phyloP scores from a whole-genome alignment of 2,888 invertebrate genomes.

The Tachina fera region DNA sequence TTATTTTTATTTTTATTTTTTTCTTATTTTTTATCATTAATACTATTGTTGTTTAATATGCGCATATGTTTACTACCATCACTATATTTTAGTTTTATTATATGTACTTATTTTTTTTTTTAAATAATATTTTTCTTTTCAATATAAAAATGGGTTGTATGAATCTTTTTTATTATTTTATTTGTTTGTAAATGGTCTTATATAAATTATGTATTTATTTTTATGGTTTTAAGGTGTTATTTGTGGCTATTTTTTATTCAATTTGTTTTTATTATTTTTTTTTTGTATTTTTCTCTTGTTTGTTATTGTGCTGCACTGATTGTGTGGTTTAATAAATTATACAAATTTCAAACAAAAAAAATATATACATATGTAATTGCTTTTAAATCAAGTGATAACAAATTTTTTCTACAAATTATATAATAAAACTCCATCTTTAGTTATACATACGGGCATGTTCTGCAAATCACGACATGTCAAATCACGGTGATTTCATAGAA shows the following conservation, averaged over 20 bases:
- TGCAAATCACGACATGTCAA: no score
- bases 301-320: conserved; percentile 71
- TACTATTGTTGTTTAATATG: conserved; percentile 66
- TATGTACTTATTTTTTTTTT: conserved; percentile 15
- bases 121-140: conserved; percentile 15
- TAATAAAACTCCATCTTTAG: no score
- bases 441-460: no score
- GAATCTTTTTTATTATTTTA: conserved; percentile 2
- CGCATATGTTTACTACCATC: conserved; percentile 65
- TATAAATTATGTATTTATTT: conserved; percentile 45
- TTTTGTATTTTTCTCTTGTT: conserved; percentile 24
- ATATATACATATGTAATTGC: not conserved
- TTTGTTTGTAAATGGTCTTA: conserved; percentile 31
- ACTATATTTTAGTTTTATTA: conserved; percentile 51
- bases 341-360: not conserved
- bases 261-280: conserved; percentile 26
- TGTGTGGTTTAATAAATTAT: conserved; percentile 42
- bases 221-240: conserved; percentile 20
- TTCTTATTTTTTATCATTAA: conserved; percentile 31
- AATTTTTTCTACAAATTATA: not conserved
- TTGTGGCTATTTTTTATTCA: conserved; percentile 49
- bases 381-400: not conserved
- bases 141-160: conserved; percentile 61
- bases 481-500: no score
- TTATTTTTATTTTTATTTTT: conserved; percentile 19